Conservation (phyloP, 2,888 invertebrate species). For the Ypsolopha scabrella region DNA sequence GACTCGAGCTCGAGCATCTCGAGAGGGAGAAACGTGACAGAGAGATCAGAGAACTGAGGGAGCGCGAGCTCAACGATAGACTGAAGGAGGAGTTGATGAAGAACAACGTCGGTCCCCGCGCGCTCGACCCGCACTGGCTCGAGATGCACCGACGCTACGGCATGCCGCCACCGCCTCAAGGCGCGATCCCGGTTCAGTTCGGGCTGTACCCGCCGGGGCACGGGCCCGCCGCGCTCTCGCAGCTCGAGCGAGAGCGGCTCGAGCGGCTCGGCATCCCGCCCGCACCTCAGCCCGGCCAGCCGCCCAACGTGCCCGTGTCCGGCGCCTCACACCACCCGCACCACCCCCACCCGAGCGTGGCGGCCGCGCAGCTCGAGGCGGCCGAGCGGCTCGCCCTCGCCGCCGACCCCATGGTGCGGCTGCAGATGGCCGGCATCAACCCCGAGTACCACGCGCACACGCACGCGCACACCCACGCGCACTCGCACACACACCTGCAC, state of each 20-base stretch:
- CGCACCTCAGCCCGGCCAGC: slow-evolving; percentile 62
- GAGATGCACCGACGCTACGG: slow-evolving; percentile 88
- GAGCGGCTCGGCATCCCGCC: slow-evolving; percentile 85
- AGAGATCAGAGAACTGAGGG: slow-evolving; percentile 82
- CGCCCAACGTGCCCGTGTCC: slow-evolving; percentile 57
- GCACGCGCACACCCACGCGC: slow-evolving; percentile 92
- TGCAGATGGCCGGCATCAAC: slow-evolving; percentile 93
- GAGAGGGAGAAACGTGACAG: slow-evolving; percentile 79
- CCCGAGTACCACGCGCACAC: slow-evolving; percentile 94
- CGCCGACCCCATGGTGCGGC: slow-evolving; percentile 91
- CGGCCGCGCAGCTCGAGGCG: slow-evolving; percentile 75
- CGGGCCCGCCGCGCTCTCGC: slow-evolving; percentile 75
- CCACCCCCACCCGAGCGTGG: slow-evolving; percentile 62
- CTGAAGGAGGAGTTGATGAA: slow-evolving; percentile 91
- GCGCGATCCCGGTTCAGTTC: slow-evolving; percentile 78
- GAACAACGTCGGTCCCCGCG: slow-evolving; percentile 73
- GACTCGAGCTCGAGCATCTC: slow-evolving; percentile 74
- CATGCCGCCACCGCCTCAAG: slow-evolving; percentile 73
- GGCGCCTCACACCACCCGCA: slow-evolving; percentile 71
- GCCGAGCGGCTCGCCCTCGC: slow-evolving; percentile 86
- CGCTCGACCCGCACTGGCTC: slow-evolving; percentile 85
- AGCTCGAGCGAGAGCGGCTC: slow-evolving; percentile 88
- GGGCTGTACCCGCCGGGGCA: slow-evolving; percentile 82
- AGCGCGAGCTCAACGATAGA: slow-evolving; percentile 84
- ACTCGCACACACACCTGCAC: slow-evolving; percentile 90